Base-by-base conservation (phyloP, 2,113 vertebrate species). In the Pontoporia blainvillei region DNA sequence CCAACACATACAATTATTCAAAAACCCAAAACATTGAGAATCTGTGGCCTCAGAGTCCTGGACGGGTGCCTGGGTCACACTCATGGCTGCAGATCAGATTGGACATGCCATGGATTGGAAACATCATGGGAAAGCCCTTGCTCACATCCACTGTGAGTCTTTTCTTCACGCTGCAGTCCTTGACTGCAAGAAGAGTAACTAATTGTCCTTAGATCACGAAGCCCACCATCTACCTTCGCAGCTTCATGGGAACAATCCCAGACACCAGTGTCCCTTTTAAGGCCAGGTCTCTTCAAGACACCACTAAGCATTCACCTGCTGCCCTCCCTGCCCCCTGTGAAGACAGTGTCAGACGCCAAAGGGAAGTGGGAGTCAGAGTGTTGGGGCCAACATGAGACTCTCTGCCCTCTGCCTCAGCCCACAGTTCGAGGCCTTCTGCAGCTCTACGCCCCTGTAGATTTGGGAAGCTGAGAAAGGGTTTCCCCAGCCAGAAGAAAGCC, bases 101-200 rank as follows among this genome's bases (percentile, higher is more conserved):
- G 31, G 71, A 29, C 17, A 11, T 23, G 39, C 31, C 31, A 0
- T 3, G 10, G 23, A 23, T 23, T 2, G 34, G 41, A 66, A 27
- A 46, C 34, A 20, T 52, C 8, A 1, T 4, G 18, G 27, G 23
- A 31, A 15, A 71, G 25, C 17, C 52, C 41, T 69, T 4, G 2
- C 8, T 49, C 39, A n/a, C 0, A 1, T 23, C 52, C 0, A 1
- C 62, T 34, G 11, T 9, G 64, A 18, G 20, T 17, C 27, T 27
- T 29, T 23, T n/a, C 3, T 27, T 34, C 12, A 8, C 0, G 3
- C 46, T 52, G 44, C 4, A 9, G n/a, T 6, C 64, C 31, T 36
- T 9, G 8, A 64, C 13, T 39, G 72, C 29, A 13, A 31, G 72
- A n/a, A 52, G 36, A 39, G 3, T 41, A 31, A 4, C 25, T 12